Percentiles rank a stretch among this genome's conserved stretches.
These are phyloP conservation scores for Sisor rabdophorus DNA, from an alignment of 2,113 vertebrate species.

Conservation along the genomic window DNA sequence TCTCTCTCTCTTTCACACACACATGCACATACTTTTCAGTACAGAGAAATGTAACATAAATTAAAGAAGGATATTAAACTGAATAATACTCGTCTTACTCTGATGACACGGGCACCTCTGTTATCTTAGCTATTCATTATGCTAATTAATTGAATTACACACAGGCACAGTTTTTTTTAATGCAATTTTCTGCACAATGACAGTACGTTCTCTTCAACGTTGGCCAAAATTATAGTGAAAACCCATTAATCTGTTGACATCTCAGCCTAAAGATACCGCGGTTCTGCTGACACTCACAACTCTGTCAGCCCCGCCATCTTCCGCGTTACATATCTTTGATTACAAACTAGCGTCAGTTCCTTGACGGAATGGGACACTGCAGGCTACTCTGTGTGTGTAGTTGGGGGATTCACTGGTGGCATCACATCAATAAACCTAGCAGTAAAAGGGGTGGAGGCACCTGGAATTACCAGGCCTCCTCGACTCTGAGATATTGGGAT, in stretches of 20 bases:
- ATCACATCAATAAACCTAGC: too few relatives aligned
- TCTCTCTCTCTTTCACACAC: background rate
- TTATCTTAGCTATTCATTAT: conserved; percentile 28
- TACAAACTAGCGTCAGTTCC: conserved; percentile 18
- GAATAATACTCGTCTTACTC: conserved; percentile 14
- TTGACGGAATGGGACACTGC: too few relatives aligned
- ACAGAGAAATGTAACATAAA: conserved; percentile 1
- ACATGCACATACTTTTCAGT: background rate
- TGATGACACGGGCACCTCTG: conserved; percentile 38
- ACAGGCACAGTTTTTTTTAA: background rate
- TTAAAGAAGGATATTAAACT: conserved; percentile 3
- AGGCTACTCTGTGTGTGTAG: too few relatives aligned
- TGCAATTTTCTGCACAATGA: background rate
- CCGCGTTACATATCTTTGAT: conserved; percentile 43
- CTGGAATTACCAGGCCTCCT: too few relatives aligned
- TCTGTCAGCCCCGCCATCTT: conserved; percentile 22
- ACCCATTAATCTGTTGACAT: conserved; percentile 12
- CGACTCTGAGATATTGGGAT: too few relatives aligned
- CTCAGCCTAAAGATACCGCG: background rate
- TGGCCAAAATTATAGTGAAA: background rate
- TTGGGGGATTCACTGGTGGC: too few relatives aligned
- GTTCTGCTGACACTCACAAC: conserved; percentile 23
- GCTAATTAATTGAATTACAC: conserved; percentile 41
- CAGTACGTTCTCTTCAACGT: background rate
- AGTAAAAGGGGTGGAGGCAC: too few relatives aligned